Evolutionary conservation across 2,113 vertebrate genomes (phyloP), one percentile per base, ranked within the genome.

Genomic region (Vimba vimba): DNA sequence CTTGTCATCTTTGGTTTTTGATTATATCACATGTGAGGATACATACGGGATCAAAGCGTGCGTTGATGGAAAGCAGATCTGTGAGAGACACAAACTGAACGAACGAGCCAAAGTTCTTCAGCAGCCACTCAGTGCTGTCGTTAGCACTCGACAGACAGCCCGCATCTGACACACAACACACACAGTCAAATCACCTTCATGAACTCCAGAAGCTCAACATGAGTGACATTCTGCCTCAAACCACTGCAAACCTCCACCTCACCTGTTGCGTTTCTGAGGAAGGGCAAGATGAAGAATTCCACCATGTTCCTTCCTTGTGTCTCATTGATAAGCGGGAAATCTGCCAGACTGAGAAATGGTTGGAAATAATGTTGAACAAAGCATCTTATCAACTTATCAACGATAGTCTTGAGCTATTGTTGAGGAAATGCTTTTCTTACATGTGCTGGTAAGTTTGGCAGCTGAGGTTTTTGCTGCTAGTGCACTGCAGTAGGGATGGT

Each of bases 391-490:
- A 13, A n/a, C 55, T 45, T 2, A 33, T 13, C 55, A 13, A n/a
- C 43, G 25, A 55, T 2, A 2, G 19, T 69, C 17, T 13, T n/a
- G 43, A 57, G 45, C 57, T 55, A 45, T 23, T 36, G 71, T 6
- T 74, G 33, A 36, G 75, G 12, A 55, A 15, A 50, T 15, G n/a
- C 2, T 33, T 47, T 23, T 55, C 84, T 81, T 59, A 95, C 94
- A 94, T 90, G 7, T 89, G 83, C 68, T 94, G 94, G 89, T 92
- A 95, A 0, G 94, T 87, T 17, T 85, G 83, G 84, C 94, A 95
- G 92, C 89, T 94, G 85, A 95, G 79, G 86, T 94, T 93, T 60
- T 66, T 92, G 79, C 15, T 55, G 87, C 81, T 90, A 73, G 94
- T 69, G 82, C 94, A 95, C 59, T 21, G 64, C 74, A 94, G 90